These are phyloP conservation scores for Campylorhamphus procurvoides DNA, from an alignment of 2,113 vertebrate species.

Conservation along the genomic window DNA sequence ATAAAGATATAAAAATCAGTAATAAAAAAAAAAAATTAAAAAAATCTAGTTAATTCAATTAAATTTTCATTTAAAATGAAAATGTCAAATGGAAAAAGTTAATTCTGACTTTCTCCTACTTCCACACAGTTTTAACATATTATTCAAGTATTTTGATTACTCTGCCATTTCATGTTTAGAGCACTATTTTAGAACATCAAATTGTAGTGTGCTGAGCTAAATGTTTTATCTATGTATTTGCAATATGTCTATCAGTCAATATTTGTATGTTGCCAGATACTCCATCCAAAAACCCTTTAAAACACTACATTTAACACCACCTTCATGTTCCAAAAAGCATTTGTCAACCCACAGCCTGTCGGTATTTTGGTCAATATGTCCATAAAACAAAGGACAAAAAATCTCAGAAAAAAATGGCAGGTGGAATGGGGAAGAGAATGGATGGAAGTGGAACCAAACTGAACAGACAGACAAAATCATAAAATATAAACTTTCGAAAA, in stretches of 20 bases:
- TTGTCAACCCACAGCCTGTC: background rate
- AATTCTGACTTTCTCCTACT: background rate
- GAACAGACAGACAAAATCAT: background rate
- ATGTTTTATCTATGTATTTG: background rate
- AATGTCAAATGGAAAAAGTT: background rate
- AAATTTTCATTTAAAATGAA: background rate
- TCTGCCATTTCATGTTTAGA: background rate
- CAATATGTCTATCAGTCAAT: background rate
- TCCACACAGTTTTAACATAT: background rate
- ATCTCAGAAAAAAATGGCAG: background rate
- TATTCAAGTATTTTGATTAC: background rate
- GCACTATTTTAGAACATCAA: background rate
- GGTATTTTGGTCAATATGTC: background rate
- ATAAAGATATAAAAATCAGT: background rate
- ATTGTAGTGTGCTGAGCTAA: background rate
- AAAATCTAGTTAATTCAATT: background rate
- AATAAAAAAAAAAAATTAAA: background rate
- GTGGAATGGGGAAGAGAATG: too few relatives aligned
- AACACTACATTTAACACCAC: background rate
- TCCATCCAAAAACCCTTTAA: background rate
- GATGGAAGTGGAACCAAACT: background rate
- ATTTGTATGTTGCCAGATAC: background rate
- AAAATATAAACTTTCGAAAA: background rate
- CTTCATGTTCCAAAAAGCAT: background rate
- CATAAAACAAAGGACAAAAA: background rate